Base-by-base conservation (phyloP, 2,797 vertebrate species). In the Arnoldichthys spilopterus region DNA sequence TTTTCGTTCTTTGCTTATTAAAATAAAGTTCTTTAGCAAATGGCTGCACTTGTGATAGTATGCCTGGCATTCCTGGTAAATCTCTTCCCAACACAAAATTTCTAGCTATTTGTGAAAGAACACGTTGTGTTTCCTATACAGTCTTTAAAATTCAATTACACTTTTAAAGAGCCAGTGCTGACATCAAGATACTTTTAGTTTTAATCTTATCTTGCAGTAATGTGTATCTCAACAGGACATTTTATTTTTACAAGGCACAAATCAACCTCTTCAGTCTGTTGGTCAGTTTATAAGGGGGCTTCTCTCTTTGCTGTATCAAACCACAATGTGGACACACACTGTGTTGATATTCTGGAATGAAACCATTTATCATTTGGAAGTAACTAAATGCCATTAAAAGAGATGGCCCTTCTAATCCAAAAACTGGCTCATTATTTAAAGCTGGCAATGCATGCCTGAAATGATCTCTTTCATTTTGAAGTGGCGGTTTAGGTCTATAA, bases 311-410 rank as follows among this genome's bases (percentile, higher is more conserved):
- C 20, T 70, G 69, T 56, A 54, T 74, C 49, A 83, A 83, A 80
- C 63, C 78, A 83, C 78, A 74, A 22, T 56, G 56, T 13, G n/a
- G 69, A 63, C 81, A 84, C 56, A 86, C 81, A 72, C 26, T 81
- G 58, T 82, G 85, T 67, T 86, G 78, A 68, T 82, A 80, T 70
- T 84, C 82, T 45, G 77, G 80, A 77, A 84, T 37, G 30, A 83
- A 80, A 7, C 77, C 83, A 58, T 77, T 83, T 32, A 82, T 80
- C 61, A 85, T 82, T 68, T 85, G 62, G 56, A 84, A 87, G 3
- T 78, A 37, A 2, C 20, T 2, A 61, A 81, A 40, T 43, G 79
- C 69, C 78, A 87, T 86, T 72, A 81, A 79, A 71, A 63, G 71
- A 47, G 74, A 77, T 24, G 54, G 64, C 20, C 78, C 74, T 76